Evolutionary conservation across 2,888 invertebrate genomes (phyloP), one percentile per base, ranked within the genome.

Genomic region (Drosophila affinis): DNA sequence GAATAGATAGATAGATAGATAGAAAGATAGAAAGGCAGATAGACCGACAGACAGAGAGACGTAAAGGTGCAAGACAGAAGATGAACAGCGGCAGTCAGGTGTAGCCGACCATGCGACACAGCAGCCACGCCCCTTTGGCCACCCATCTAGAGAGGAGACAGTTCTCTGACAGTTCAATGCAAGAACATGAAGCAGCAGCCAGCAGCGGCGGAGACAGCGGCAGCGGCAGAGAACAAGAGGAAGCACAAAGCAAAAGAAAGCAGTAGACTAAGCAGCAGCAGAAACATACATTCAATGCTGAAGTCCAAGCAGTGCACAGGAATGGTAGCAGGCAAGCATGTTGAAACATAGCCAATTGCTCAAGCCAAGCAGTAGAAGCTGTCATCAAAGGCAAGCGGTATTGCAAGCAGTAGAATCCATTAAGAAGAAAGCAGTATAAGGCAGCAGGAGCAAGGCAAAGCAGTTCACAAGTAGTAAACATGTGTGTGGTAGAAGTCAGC

Each of bases 131-230:
- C 52, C 63, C 34, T 4, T 29, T 51, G 48, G 24, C 21, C 9
- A 39, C n/a, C 39, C n/a, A 39, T 39, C 39, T 39, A 39, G 39
- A 39, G 39, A 39, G 39, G 7, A 14, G 39, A 14, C n/a, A 29
- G 29, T 49, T 10, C 21, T 57, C 71, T 65, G 81, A 76, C 87
- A 84, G 76, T 73, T 76, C 87, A 87, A 87, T 87, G 81, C 60
- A 58, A 39, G 7, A 39, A 14, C 2, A 14, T 5, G 3, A n/a
- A 39, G 6, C 14, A 14, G 4, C 10, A 34, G 4, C 9, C 10
- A 32, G 18, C 18, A 2, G 3, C 9, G 3, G 0, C 9, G 14
- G 12, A 1, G 5, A 0, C 14, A 14, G 5, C 0, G 6, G 12
- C 39, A 14, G 14, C 14, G 14, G 7, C 39, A n/a, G n/a, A 32